phyloP scores from a whole-genome alignment of 2,797 vertebrate genomes.

The Iguana delicatissima region DNA sequence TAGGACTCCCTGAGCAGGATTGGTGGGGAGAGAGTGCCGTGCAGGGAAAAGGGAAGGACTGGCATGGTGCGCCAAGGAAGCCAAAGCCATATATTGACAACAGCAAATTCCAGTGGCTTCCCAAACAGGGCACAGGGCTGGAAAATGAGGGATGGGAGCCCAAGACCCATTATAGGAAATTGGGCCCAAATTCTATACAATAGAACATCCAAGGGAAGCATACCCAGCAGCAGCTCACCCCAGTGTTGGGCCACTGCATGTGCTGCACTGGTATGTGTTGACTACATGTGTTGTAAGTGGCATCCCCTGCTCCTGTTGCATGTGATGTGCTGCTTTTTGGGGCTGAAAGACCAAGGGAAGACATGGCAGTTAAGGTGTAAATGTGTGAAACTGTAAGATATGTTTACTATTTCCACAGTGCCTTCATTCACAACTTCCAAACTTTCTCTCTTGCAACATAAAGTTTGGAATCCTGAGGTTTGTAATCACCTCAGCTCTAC shows the following conservation, averaged over 20 bases:
- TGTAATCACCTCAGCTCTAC: not conserved
- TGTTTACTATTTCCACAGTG: not conserved
- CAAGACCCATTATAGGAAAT: not conserved
- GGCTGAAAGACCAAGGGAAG: not conserved
- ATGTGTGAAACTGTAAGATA: not conserved
- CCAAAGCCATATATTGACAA: not conserved
- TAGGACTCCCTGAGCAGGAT: not conserved
- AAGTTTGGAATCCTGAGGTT: not conserved
- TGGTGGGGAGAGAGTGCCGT: not conserved
- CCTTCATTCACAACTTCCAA: not conserved
- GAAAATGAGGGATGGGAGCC: not conserved
- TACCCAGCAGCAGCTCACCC: too few relatives aligned
- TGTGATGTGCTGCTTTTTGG: not conserved
- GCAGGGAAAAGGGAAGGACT: not conserved
- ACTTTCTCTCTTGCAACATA: not conserved
- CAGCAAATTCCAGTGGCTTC: not conserved
- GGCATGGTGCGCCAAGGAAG: not conserved
- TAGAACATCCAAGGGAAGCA: too few relatives aligned
- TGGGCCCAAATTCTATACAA: too few relatives aligned
- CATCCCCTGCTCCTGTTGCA: not conserved
- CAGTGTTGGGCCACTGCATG: not conserved
- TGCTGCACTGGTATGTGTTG: not conserved
- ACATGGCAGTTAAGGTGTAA: not conserved
- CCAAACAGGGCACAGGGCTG: not conserved
- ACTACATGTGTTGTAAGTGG: not conserved